phyloP scores from a whole-genome alignment of 2,113 vertebrate species.

The Formicarius rufipectus region DNA sequence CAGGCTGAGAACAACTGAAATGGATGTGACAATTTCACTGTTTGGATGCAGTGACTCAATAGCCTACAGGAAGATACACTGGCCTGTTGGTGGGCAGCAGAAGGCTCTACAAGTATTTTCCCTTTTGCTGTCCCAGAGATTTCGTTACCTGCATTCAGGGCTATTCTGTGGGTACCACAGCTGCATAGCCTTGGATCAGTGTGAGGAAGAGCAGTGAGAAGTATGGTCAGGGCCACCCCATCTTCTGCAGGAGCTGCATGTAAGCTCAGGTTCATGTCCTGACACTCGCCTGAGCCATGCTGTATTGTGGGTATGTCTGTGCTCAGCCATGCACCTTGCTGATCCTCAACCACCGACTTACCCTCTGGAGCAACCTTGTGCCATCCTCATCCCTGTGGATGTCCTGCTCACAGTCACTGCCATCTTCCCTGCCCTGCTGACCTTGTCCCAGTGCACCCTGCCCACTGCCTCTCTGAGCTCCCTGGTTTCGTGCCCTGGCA shows the following conservation, averaged over 20 bases:
- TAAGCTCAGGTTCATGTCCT: neutral
- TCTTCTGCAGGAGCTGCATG: neutral
- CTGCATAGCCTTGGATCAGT: neutral
- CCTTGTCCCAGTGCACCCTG: neutral
- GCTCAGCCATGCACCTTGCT: neutral
- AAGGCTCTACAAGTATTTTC: neutral
- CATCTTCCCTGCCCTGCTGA: fast-evolving
- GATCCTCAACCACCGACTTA: neutral
- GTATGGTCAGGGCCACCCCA: neutral
- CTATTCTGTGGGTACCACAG: fast-evolving
- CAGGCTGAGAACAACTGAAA: neutral
- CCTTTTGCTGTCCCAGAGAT: neutral
- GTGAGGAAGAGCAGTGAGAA: neutral
- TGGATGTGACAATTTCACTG: neutral
- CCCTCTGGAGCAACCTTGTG: neutral
- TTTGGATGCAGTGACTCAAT: neutral
- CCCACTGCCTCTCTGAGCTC: neutral
- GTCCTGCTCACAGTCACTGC: neutral
- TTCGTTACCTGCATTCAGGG: neutral
- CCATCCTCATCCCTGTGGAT: neutral
- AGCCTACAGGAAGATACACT: neutral
- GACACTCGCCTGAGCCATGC: neutral
- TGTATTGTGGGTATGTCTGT: fast-evolving
- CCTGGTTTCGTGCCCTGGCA: neutral
- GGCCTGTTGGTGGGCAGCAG: neutral